Evolutionary conservation across 2,888 invertebrate genomes (phyloP).

Genomic region (Nymphalis c-album): DNA sequence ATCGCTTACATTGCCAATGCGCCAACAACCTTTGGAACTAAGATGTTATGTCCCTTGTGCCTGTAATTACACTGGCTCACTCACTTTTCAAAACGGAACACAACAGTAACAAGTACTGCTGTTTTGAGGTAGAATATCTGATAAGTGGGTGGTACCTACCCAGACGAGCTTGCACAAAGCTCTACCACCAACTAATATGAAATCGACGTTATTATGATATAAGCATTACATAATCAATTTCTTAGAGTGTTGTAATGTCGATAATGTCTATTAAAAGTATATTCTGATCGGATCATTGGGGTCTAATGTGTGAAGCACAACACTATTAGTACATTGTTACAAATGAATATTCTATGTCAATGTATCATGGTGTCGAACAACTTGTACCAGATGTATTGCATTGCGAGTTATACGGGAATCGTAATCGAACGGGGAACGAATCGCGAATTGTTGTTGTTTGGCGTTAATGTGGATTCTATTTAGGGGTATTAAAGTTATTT

Average conservation of each 20-base stretch:
- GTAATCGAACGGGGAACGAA: slow-evolving; percentile 62
- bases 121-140: too few relatives aligned
- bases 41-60: too few relatives aligned
- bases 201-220: too few relatives aligned
- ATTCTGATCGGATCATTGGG: slow-evolving; percentile 55
- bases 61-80: too few relatives aligned
- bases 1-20: too few relatives aligned
- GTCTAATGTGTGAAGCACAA: slow-evolving; percentile 9
- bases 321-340: slow-evolving; percentile 29
- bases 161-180: too few relatives aligned
- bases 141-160: too few relatives aligned
- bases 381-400: slow-evolving; percentile 77
- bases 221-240: background rate
- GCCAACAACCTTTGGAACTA: too few relatives aligned
- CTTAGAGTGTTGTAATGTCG: background rate
- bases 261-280: slow-evolving; percentile 6
- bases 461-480: slow-evolving; percentile 21
- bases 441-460: slow-evolving; percentile 22
- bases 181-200: too few relatives aligned
- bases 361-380: slow-evolving; percentile 72
- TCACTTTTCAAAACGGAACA: too few relatives aligned
- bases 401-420: slow-evolving; percentile 73
- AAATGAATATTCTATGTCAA: slow-evolving; percentile 52
- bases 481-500: background rate
- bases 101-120: too few relatives aligned